Conservation (phyloP, 2,113 vertebrate genomes). For the Pedionomus torquatus region DNA sequence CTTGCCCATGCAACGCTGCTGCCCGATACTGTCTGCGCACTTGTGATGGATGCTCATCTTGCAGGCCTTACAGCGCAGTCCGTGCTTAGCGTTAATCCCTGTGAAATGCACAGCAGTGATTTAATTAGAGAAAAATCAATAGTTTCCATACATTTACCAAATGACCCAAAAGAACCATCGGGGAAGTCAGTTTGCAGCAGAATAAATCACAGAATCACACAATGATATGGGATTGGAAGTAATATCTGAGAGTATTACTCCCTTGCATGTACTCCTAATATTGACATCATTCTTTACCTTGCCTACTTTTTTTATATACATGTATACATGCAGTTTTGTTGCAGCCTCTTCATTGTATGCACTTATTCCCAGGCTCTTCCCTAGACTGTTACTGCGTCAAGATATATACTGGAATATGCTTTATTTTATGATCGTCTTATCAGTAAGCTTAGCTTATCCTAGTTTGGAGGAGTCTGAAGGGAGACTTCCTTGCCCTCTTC, state of each 20-base stretch:
- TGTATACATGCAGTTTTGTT: background rate
- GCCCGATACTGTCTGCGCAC: slow-evolving; percentile 87
- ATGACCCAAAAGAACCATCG: background rate
- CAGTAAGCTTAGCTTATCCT: background rate
- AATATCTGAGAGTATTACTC: too few species aligned
- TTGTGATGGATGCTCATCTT: slow-evolving; percentile 99
- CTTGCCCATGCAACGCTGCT: slow-evolving; percentile 96
- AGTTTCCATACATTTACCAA: slow-evolving; percentile 54
- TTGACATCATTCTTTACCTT: background rate
- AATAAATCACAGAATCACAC: background rate
- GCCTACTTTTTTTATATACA: background rate
- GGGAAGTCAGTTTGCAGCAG: background rate
- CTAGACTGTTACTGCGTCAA: background rate
- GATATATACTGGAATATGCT: background rate
- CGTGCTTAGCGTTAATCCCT: slow-evolving; percentile 90
- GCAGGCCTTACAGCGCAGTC: slow-evolving; percentile 96
- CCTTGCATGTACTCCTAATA: too few species aligned
- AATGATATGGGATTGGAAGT: too few species aligned
- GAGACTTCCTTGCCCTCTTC: too few species aligned
- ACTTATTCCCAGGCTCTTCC: background rate
- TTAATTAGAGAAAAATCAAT: slow-evolving; percentile 46
- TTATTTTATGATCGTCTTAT: background rate
- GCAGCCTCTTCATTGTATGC: background rate
- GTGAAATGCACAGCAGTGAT: slow-evolving; percentile 62
- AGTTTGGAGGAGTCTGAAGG: too few species aligned